phyloP scores from a whole-genome alignment of 2,797 vertebrate genomes.

The Geotrypetes seraphini region DNA sequence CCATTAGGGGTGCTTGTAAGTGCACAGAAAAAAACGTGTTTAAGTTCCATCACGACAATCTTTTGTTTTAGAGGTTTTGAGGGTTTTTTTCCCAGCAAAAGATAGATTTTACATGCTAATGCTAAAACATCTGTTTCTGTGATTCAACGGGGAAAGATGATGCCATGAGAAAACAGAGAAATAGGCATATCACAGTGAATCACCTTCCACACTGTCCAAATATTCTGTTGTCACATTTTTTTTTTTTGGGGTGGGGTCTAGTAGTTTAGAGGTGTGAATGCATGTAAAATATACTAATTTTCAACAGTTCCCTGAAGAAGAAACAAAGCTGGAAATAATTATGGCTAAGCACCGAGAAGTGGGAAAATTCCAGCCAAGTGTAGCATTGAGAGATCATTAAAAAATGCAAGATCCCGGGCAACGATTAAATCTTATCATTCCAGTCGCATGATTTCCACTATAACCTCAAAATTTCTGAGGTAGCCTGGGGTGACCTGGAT shows the following conservation, averaged over 20 bases:
- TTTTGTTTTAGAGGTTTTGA: no score
- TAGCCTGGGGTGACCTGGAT: no score
- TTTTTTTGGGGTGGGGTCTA: slow-evolving; percentile 27
- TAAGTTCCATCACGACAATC: slow-evolving; percentile 11
- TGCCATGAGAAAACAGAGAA: slow-evolving; percentile 56
- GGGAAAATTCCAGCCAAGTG: slow-evolving; percentile 19
- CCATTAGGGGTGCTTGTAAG: slow-evolving; percentile 22
- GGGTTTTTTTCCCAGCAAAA: slow-evolving; percentile 46
- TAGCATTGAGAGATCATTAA: slow-evolving; percentile 16
- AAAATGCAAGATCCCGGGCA: slow-evolving; percentile 15
- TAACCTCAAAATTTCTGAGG: no score
- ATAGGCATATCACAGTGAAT: slow-evolving; percentile 37
- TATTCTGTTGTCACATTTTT: slow-evolving; percentile 16
- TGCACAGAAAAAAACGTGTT: slow-evolving; percentile 12
- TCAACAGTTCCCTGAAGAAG: slow-evolving; percentile 11
- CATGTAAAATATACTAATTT: slow-evolving; percentile 13
- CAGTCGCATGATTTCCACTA: no score
- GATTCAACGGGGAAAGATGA: slow-evolving; percentile 56
- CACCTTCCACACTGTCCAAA: slow-evolving; percentile 33
- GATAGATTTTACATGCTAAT: slow-evolving; percentile 56
- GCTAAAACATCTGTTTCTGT: slow-evolving; percentile 60
- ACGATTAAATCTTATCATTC: slow-evolving; percentile 14
- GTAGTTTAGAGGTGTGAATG: slow-evolving; percentile 34
- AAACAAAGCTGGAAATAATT: slow-evolving; percentile 19
- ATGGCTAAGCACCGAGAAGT: slow-evolving; percentile 12